A percentile compares a stretch with the other conserved stretches of the same genome.
phyloP scores from a whole-genome alignment of 2,113 vertebrate species.

The Bettongia penicillata region DNA sequence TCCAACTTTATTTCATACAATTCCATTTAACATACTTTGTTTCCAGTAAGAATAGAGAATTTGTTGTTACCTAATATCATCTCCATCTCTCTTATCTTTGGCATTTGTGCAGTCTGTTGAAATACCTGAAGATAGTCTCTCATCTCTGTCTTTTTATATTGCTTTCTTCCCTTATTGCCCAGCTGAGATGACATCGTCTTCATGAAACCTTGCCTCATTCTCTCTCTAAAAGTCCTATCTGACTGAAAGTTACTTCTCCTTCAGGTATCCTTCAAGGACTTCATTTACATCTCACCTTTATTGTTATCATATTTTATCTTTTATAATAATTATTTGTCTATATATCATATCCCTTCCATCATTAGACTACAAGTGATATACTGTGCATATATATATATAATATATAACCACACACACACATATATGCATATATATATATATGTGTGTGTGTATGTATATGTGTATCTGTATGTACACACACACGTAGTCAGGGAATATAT shows the following conservation, averaged over 20 bases:
- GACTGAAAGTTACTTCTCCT: neutral
- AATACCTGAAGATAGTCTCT: neutral
- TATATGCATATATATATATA: too few species aligned
- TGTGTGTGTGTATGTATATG: too few species aligned
- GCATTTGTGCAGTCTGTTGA: neutral
- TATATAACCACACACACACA: too few species aligned
- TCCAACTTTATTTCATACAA: neutral
- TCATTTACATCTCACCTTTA: neutral
- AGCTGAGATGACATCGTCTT: neutral
- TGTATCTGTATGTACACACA: too few species aligned
- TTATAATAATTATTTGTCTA: neutral
- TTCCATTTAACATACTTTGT: neutral
- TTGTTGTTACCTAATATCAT: neutral
- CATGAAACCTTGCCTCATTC: neutral
- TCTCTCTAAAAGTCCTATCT: neutral
- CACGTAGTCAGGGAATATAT: too few species aligned
- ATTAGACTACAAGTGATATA: neutral
- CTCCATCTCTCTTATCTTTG: neutral
- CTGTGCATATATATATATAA: too few species aligned
- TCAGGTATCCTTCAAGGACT: too few species aligned
- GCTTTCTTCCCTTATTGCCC: neutral
- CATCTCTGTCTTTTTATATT: neutral
- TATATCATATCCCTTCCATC: neutral
- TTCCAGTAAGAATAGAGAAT: neutral
- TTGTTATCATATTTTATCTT: neutral